Conservation (phyloP, 1,140 invertebrate species). For the Paralvinella palmiformis region DNA sequence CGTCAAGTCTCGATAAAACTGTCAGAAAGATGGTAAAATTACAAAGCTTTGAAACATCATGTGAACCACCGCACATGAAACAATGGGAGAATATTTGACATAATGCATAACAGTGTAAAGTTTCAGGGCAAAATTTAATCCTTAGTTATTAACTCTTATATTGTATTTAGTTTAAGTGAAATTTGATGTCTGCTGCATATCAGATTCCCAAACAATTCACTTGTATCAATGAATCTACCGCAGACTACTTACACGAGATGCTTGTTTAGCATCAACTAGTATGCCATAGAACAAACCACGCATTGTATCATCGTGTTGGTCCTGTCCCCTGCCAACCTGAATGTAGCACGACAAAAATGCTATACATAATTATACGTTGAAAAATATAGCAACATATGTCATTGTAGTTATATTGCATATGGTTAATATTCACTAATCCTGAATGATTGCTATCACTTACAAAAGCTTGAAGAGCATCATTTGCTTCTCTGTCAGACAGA, state of each 20-base stretch:
- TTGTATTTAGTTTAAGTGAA: neutral
- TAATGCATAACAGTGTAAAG: no score
- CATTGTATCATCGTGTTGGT: conserved; percentile 82
- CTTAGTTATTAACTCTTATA: neutral
- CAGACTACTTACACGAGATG: neutral
- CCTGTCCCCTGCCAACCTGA: conserved; percentile 70
- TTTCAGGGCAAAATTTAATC: no score
- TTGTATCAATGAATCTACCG: neutral
- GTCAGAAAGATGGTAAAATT: conserved; percentile 4
- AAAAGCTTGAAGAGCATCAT: conserved; percentile 81
- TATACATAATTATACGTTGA: no score
- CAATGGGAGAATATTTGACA: no score
- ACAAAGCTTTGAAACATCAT: neutral
- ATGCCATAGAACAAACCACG: conserved; percentile 83
- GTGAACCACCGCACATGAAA: neutral
- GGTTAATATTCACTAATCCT: neutral
- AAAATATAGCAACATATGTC: neutral
- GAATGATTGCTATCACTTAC: conserved; percentile 48
- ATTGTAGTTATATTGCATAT: neutral
- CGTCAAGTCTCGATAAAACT: conserved; percentile 84
- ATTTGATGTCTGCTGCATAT: neutral
- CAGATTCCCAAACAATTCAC: neutral
- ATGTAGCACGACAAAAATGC: conserved; percentile 16
- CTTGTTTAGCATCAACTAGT: conserved; percentile 69
- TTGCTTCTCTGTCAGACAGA: conserved; percentile 85